Percentiles rank a stretch among this genome's conserved stretches.
Conservation (phyloP, 2,113 vertebrate species). For the Pseudonaja textilis region DNA sequence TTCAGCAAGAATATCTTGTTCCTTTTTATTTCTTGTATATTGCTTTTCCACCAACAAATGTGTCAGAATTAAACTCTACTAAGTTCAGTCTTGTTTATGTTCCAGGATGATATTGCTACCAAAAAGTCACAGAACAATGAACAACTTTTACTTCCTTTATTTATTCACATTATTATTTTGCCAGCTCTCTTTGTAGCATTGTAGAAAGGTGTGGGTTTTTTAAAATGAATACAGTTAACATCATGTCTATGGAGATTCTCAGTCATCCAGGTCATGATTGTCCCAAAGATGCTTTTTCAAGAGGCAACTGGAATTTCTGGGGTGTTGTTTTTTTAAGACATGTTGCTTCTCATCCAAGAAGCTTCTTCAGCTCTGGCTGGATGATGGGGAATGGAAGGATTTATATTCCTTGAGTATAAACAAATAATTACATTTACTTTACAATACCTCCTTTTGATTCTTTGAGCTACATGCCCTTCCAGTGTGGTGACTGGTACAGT, state of each 20-base stretch:
- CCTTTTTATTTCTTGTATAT: no score
- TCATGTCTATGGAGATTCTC: neutral
- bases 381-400: no score
- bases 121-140: neutral
- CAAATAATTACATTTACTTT: neutral
- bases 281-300: no score
- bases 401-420: no score
- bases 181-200: neutral
- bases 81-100: neutral
- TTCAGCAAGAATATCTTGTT: no score
- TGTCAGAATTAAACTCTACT: neutral
- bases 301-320: no score
- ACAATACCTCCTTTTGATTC: neutral
- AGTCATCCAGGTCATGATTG: no score
- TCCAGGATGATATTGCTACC: neutral
- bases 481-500: constrained; percentile 19
- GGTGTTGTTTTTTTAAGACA: no score
- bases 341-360: no score
- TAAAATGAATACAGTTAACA: neutral
- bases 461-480: constrained; percentile 38
- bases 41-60: neutral
- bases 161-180: neutral
- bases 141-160: neutral
- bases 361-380: no score
- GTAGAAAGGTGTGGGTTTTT: neutral